Percentiles rank a stretch among this genome's conserved stretches.
Evolutionary conservation across 2,113 vertebrate genomes (phyloP).

Genomic region (Phrynosoma platyrhinos): DNA sequence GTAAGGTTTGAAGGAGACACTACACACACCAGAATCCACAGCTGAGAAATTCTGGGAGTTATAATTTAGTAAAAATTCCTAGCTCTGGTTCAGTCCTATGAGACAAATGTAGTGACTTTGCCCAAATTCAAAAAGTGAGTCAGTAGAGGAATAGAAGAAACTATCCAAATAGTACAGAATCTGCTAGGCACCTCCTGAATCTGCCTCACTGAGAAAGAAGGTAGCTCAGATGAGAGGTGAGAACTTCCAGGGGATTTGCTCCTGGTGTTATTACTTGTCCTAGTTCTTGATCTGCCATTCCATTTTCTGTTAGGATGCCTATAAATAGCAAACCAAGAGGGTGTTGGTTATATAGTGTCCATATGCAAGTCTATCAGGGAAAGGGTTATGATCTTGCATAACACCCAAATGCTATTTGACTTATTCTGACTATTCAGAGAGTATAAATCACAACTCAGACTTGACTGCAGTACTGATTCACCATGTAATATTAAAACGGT

Average conservation of each 20-base stretch:
- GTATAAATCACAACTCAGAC: constrained; percentile 40
- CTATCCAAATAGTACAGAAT: not conserved
- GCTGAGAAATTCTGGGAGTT: not conserved
- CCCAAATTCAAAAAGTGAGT: not conserved
- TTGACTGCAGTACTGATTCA: constrained; percentile 42
- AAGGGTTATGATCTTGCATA: constrained; percentile 59
- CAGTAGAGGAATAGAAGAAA: not conserved
- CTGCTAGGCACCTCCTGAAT: not conserved
- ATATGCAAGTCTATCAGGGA: constrained; percentile 58
- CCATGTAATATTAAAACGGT: constrained; percentile 32
- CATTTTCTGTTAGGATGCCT: not conserved
- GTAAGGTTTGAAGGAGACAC: too few species aligned
- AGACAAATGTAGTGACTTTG: constrained; percentile 5
- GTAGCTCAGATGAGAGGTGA: too few species aligned
- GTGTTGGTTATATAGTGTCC: constrained; percentile 64
- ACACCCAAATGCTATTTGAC: constrained; percentile 50
- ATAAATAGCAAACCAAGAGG: constrained; percentile 57
- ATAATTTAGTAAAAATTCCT: not conserved
- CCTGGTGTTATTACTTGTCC: not conserved
- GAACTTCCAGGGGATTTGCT: not conserved
- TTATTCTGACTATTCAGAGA: constrained; percentile 51
- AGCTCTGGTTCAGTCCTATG: not conserved
- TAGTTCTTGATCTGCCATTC: constrained; percentile 19
- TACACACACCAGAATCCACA: not conserved
- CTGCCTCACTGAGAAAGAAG: not conserved